Evolutionary conservation across 2,888 invertebrate genomes (phyloP), one percentile per base, ranked within the genome.

Genomic region (Odontocolon sp.): DNA sequence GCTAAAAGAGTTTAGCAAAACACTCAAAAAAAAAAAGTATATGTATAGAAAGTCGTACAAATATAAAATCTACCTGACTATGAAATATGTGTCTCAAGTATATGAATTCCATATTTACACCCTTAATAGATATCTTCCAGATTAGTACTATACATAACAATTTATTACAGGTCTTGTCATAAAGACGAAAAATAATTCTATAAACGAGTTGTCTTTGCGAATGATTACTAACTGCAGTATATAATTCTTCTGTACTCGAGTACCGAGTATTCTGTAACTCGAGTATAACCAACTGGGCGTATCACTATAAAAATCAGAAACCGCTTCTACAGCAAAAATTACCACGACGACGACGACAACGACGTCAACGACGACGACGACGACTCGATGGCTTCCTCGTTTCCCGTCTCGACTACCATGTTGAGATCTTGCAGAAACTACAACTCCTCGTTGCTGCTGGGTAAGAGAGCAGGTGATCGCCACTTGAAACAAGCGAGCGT

Each of bases 401-500:
- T 81, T 79, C 14, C 61, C 26, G 38, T n/a, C 11, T 4, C 42
- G 14, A 21, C 45, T 45, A 54, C 59, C 63, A 45, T 47, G 64
- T 54, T 56, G 71, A 68, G 47, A 50, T 38, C 31, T 33, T 11
- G 18, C 52, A 23, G 14, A 57, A 38, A 77, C 74, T 38, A 36
- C 54, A 5, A 36, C 36, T 16, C 36, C 16, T 8, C 28, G 28
- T 63, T n/a, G 33, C 33, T n/a, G 42, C 50, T 59, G 59, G 50
- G 23, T 28, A 57, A 64, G 23, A 72, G 47, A 64, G 72, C 21
- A 64, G 42, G 16, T 57, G 78, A 78, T 77, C 61, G 77, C 79
- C 77, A 83, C 79, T 74, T 83, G 81, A 79, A 80, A 61, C 75
- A 80, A 75, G 70, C 78, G 77, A 76, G 77, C 80, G 73, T 81